Evolutionary conservation across 2,797 vertebrate genomes (phyloP).

Genomic region (Argyrosomus regius): DNA sequence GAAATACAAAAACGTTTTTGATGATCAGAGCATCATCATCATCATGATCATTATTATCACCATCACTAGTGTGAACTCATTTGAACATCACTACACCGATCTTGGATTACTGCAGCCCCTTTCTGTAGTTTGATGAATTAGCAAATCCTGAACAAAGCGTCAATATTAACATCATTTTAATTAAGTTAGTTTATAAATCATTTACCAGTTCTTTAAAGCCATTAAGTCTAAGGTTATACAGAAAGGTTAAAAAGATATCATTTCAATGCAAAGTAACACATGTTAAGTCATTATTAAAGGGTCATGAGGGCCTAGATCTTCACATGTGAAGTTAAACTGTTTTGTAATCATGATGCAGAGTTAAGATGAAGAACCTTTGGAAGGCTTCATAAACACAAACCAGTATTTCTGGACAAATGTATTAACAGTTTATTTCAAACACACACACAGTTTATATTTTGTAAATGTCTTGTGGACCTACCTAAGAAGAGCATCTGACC

Average conservation of each 20-base stretch:
- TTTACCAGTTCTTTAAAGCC: not conserved
- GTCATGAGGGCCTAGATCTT: not conserved
- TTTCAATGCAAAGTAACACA: not conserved
- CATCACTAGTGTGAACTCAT: not conserved
- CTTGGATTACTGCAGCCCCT: not conserved
- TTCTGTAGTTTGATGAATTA: not conserved
- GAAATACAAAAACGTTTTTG: not conserved
- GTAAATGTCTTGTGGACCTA: conserved; percentile 53
- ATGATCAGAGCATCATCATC: no score
- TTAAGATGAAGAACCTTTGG: not conserved
- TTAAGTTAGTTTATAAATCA: not conserved
- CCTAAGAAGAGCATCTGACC: conserved; percentile 85
- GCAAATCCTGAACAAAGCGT: not conserved
- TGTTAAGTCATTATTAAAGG: not conserved
- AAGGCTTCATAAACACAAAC: not conserved
- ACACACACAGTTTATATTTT: not conserved
- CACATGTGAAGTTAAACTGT: no score
- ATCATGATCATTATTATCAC: not conserved
- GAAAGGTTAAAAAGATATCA: not conserved
- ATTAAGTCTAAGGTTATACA: not conserved
- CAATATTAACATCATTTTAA: not conserved
- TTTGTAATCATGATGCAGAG: no score
- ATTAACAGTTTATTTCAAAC: not conserved
- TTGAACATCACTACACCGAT: not conserved
- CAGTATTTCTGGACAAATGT: not conserved